Conservation (phyloP, 2,797 vertebrate species). For the Lepidocolaptes lacrymiger region DNA sequence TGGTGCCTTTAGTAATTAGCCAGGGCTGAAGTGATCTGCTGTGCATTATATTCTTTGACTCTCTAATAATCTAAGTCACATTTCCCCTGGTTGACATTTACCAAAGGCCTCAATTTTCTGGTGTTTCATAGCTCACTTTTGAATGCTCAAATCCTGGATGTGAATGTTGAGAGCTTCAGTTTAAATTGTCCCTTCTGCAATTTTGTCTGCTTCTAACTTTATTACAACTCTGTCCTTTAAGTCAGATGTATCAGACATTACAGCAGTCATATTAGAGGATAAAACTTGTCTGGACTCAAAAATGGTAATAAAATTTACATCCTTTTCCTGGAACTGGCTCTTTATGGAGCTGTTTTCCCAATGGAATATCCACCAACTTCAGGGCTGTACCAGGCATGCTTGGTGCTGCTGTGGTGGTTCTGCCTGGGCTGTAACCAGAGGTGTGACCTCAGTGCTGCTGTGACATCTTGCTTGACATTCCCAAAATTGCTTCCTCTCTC, state of each 20-base stretch:
- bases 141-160: conserved; percentile 38
- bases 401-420: not conserved
- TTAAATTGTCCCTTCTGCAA: conserved; percentile 48
- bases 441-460: not conserved
- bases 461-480: not conserved
- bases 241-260: conserved; percentile 22
- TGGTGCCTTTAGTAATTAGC: conserved; percentile 68
- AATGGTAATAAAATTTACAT: conserved; percentile 13
- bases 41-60: conserved; percentile 66
- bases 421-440: not conserved
- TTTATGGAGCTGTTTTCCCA: not conserved
- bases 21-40: conserved; percentile 48
- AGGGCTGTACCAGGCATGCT: fast-evolving
- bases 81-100: conserved; percentile 66
- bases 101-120: conserved; percentile 56
- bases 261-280: conserved; percentile 11
- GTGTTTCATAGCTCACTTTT: conserved; percentile 47
- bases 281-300: conserved; percentile 39
- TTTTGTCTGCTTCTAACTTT: conserved; percentile 31
- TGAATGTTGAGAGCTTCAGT: conserved; percentile 33
- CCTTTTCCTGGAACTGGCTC: not conserved
- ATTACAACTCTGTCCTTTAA: conserved; percentile 60
- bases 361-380: not conserved
- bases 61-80: conserved; percentile 60
- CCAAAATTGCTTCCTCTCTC: not conserved